Evolutionary conservation across 2,888 invertebrate species (phyloP), one percentile per base, ranked within the genome.

Genomic region (Hermodice carunculata): DNA sequence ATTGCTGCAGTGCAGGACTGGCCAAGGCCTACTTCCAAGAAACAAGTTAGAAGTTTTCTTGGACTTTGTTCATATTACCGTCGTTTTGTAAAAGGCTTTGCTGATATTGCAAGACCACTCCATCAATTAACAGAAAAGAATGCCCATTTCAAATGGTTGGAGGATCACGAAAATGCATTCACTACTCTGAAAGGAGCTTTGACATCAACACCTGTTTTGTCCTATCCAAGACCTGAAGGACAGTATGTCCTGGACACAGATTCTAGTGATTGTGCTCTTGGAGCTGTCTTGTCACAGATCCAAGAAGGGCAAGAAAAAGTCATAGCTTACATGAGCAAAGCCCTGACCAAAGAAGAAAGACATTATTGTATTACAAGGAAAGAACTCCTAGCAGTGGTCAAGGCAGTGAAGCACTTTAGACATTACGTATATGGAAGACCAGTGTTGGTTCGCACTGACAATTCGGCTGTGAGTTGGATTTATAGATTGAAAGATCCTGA

Each of bases 361-460:
- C 26, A 52, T 17, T 70, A 73, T 54, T 71, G 67, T 56, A 59
- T 52, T 2, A 69, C 70, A 49, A 22, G 49, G 17, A 59, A 52
- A 44, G 67, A 70, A 26, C 49, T 70, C 1, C 29, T 70, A 48
- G 68, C 68, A 1, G 57, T 62, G 17, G 46, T 73, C 3, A 48
- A 53, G 11, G 69, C 70, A 56, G 53, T 76, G 4, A 70, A 66
- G 32, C 61, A 75, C n/a, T 77, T 70, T 52, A 56, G 66, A 24
- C 72, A 66, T 40, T 77, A 71, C 52, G 60, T 77, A n/a, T 68
- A 58, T 40, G 72, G 71, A 14, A 42, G 59, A 42, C 6, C 60
- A 8, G 71, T 75, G 60, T 28, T 64, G 8, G 62, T 76, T 1
- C 32, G 75, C 19, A 71, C 74, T 28, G 76, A 76, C 61, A 75